These are phyloP conservation scores for Chironomus riparius DNA, from an alignment of 2,888 invertebrate species.

Conservation along the genomic window DNA sequence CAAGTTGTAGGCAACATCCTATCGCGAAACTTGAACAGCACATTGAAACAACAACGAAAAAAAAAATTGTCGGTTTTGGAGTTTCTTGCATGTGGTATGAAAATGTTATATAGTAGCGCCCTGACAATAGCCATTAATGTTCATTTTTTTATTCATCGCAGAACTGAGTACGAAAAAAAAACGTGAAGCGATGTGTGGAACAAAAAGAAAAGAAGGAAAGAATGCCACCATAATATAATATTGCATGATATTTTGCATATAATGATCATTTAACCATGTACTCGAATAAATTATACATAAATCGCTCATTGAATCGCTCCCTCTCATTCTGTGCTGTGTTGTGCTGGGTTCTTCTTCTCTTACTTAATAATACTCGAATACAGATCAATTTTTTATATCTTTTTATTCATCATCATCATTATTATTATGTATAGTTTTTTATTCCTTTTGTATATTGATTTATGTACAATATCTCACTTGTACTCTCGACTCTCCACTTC, in stretches of 20 bases:
- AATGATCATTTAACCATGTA: conserved; percentile 21
- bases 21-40: neutral
- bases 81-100: neutral
- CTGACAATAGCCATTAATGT: conserved; percentile 20
- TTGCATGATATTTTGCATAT: conserved; percentile 19
- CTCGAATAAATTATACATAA: conserved; percentile 17
- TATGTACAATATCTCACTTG: neutral
- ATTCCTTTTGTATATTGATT: neutral
- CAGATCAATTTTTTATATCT: conserved; percentile 9
- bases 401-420: neutral
- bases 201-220: neutral
- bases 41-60: neutral
- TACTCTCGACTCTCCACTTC: too few relatives aligned
- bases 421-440: conserved; percentile 1
- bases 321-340: neutral
- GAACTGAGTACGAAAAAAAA: too few relatives aligned
- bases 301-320: neutral
- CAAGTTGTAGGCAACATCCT: conserved; percentile 13
- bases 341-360: neutral
- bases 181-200: neutral
- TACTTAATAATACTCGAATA: neutral
- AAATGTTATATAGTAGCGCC: conserved; percentile 3
- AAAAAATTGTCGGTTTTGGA: neutral
- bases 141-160: neutral
- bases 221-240: conserved; percentile 6